These are phyloP conservation scores for Cyanoramphus novaezelandiae DNA, from an alignment of 2,113 vertebrate species.

Conservation along the genomic window DNA sequence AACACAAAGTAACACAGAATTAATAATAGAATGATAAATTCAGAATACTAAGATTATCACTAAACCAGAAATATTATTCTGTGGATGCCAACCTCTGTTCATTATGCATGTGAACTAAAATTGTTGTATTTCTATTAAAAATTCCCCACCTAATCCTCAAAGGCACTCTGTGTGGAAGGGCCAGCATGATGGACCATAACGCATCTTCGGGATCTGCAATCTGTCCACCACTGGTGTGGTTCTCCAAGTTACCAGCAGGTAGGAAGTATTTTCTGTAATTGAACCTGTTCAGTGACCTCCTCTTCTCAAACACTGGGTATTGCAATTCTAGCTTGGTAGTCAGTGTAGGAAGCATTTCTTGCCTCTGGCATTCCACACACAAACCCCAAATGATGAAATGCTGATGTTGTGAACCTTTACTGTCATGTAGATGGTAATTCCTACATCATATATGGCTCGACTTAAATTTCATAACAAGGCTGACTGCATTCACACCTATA, in stretches of 20 bases:
- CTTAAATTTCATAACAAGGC: not conserved
- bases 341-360: not conserved
- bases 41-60: not conserved
- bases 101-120: not conserved
- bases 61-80: not conserved
- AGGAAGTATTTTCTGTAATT: not conserved
- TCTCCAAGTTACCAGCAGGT: accelerated
- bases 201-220: not conserved
- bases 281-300: not conserved
- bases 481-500: not conserved
- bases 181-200: not conserved
- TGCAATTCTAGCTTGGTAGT: not conserved
- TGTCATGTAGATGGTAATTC: not conserved
- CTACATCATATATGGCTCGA: not conserved
- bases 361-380: not conserved
- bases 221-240: not conserved
- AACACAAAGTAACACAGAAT: not conserved
- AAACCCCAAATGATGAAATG: not conserved
- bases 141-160: not conserved
- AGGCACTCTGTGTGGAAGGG: not conserved
- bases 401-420: not conserved
- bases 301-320: not conserved
- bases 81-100: not conserved
- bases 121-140: not conserved
- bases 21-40: not conserved